Percentiles rank a stretch among this genome's conserved stretches.
Conservation (phyloP, 2,888 invertebrate species). For the Luperina nickerlii region DNA sequence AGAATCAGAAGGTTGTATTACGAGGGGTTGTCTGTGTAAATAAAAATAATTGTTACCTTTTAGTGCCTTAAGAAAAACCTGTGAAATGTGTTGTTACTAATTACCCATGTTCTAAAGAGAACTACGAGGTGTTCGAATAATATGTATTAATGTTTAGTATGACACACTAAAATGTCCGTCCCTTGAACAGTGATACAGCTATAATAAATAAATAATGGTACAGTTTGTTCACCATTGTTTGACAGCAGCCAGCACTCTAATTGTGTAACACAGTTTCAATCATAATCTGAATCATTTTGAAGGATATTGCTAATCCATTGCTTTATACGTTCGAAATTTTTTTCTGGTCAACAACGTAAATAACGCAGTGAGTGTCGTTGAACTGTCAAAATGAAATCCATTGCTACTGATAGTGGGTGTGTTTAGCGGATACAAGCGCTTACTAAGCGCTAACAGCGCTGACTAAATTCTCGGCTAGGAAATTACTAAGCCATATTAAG, state of each 20-base stretch:
- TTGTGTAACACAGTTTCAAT: not conserved
- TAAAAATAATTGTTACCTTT: slow-evolving; percentile 74
- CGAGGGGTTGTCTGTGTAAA: slow-evolving; percentile 63
- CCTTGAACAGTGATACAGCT: slow-evolving; percentile 63
- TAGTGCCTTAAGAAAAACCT: slow-evolving; percentile 72
- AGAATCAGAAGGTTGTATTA: slow-evolving; percentile 36
- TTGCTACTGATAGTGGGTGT: not conserved
- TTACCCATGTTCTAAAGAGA: slow-evolving; percentile 46
- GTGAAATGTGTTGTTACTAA: slow-evolving; percentile 65
- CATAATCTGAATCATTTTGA: not conserved
- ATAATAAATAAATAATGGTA: slow-evolving; percentile 47
- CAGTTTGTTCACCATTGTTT: slow-evolving; percentile 55
- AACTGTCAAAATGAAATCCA: not conserved
- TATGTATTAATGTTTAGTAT: slow-evolving; percentile 44
- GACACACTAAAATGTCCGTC: slow-evolving; percentile 64
- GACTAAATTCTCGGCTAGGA: too few relatives aligned
- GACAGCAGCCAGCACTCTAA: slow-evolving; percentile 50
- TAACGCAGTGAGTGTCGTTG: not conserved
- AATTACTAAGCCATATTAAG: too few relatives aligned
- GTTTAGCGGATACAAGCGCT: too few relatives aligned
- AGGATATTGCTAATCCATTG: too few relatives aligned
- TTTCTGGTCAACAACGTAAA: not conserved
- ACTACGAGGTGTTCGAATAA: slow-evolving; percentile 37
- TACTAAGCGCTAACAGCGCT: too few relatives aligned
- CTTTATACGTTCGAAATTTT: not conserved